Conservation (phyloP, 2,797 vertebrate species). For the Pseudocheirus occidentalis region DNA sequence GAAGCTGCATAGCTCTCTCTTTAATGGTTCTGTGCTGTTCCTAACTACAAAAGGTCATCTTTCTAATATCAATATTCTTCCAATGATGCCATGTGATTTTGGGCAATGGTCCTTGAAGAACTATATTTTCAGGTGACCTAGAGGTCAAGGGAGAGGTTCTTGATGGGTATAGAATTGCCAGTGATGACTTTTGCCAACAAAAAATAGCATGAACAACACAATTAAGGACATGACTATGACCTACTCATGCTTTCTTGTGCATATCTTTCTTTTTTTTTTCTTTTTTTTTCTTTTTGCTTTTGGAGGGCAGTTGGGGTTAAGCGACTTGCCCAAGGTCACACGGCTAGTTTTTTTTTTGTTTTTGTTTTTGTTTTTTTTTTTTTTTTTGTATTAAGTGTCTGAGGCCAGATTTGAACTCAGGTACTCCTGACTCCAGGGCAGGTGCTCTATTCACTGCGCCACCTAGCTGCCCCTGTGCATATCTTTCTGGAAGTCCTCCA, state of each 20-base stretch:
- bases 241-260: not conserved
- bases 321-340: too few species aligned
- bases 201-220: not conserved
- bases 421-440: too few species aligned
- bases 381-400: too few species aligned
- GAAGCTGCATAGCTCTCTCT: not conserved
- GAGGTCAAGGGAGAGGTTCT: not conserved
- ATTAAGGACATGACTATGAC: not conserved
- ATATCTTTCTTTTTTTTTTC: too few species aligned
- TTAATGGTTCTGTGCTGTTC: not conserved
- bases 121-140: not conserved
- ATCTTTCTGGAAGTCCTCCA: not conserved
- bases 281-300: too few species aligned
- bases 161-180: not conserved
- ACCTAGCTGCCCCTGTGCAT: too few species aligned
- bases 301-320: too few species aligned
- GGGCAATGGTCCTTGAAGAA: not conserved
- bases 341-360: too few species aligned
- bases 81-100: not conserved
- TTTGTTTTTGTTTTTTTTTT: too few species aligned
- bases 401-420: too few species aligned
- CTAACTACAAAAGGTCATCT: not conserved
- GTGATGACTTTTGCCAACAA: not conserved
- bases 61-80: not conserved
- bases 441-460: too few species aligned